These are phyloP conservation scores for Microvelia longipes DNA, from an alignment of 1,140 invertebrate genomes.

Conservation along the genomic window DNA sequence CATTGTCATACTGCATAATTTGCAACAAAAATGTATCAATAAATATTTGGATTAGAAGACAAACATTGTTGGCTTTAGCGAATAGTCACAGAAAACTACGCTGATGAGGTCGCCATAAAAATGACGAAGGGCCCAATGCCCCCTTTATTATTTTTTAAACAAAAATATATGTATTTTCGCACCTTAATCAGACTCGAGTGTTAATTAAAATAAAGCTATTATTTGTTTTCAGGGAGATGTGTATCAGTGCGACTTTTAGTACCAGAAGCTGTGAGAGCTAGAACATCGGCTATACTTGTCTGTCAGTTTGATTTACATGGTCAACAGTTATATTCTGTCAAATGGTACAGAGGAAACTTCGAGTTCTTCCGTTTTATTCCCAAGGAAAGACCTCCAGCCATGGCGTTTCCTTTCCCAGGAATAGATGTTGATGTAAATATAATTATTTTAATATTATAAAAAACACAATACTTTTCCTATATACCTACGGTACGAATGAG, in stretches of 20 bases:
- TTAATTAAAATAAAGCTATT: background rate
- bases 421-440: slow-evolving; percentile 41
- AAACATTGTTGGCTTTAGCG: too few relatives aligned
- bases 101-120: background rate
- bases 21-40: too few relatives aligned
- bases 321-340: slow-evolving; percentile 62
- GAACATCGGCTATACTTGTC: slow-evolving; percentile 48
- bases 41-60: too few relatives aligned
- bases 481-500: too few relatives aligned
- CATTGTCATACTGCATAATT: too few relatives aligned
- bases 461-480: too few relatives aligned
- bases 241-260: slow-evolving; percentile 44
- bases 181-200: background rate
- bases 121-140: too few relatives aligned
- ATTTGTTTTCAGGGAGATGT: slow-evolving; percentile 3
- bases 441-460: too few relatives aligned
- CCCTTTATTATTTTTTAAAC: background rate
- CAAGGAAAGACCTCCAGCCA: slow-evolving; percentile 35
- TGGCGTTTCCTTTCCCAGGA: slow-evolving; percentile 37
- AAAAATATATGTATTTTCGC: background rate
- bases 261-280: slow-evolving; percentile 46
- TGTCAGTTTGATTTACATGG: slow-evolving; percentile 64
- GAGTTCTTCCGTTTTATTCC: slow-evolving; percentile 47
- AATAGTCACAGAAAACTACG: too few relatives aligned
- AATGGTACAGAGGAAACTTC: slow-evolving; percentile 60